Evolutionary conservation across 2,888 invertebrate genomes (phyloP).

Genomic region (Disparrhopalites patrizii): DNA sequence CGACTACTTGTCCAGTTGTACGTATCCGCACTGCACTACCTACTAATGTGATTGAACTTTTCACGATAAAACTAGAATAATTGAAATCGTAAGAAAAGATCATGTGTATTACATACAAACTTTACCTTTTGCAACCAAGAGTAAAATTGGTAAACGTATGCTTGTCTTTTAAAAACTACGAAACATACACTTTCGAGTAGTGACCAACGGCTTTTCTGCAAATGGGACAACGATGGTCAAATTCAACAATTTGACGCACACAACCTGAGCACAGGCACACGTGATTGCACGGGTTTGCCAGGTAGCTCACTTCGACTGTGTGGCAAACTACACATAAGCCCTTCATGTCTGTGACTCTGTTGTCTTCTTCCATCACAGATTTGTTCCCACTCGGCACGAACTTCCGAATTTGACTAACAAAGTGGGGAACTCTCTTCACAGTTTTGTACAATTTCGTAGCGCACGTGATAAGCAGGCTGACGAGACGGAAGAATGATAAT

Average conservation of each 20-base stretch:
- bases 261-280: conserved; percentile 43
- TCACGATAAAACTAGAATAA: too few species aligned
- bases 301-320: conserved; percentile 34
- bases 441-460: background rate
- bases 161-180: too few species aligned
- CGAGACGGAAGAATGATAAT: conserved; percentile 17
- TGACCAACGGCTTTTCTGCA: conserved; percentile 38
- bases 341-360: background rate
- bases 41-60: too few species aligned
- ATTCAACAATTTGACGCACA: conserved; percentile 31
- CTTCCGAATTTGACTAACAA: background rate
- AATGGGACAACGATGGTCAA: conserved; percentile 44
- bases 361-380: background rate
- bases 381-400: background rate
- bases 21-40: too few species aligned
- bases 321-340: conserved; percentile 44
- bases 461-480: background rate
- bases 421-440: background rate
- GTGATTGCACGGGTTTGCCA: conserved; percentile 45
- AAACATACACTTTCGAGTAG: conserved; percentile 44
- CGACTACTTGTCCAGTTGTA: too few species aligned
- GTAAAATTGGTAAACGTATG: too few species aligned
- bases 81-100: too few species aligned
- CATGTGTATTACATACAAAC: too few species aligned
- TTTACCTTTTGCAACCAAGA: too few species aligned